phyloP scores from a whole-genome alignment of 1,140 invertebrate genomes.

The Magallana ariakensis region DNA sequence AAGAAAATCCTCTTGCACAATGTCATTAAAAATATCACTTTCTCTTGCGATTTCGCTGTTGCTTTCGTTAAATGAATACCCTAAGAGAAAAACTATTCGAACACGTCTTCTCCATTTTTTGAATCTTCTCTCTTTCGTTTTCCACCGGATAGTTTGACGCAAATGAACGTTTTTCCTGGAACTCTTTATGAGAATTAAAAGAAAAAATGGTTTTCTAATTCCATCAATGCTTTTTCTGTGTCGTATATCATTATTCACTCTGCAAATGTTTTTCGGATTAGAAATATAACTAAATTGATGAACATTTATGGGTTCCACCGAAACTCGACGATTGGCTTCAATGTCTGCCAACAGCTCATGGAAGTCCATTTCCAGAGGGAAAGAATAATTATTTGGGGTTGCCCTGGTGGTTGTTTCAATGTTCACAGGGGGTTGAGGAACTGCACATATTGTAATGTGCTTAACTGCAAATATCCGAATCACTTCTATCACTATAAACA shows the following conservation, averaged over 20 bases:
- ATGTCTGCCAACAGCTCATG: not conserved
- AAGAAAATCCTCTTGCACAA: conserved; percentile 88
- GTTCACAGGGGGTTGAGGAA: not conserved
- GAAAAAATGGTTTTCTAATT: not conserved
- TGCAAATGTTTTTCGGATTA: conserved; percentile 7
- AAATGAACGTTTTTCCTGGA: conserved; percentile 14
- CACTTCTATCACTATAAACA: not conserved
- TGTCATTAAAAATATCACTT: conserved; percentile 82
- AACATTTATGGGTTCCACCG: not conserved
- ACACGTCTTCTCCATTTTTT: conserved; percentile 28
- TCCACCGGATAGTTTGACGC: conserved; percentile 4
- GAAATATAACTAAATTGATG: conserved; percentile 14
- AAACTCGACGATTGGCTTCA: not conserved
- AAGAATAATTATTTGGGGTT: not conserved
- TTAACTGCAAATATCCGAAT: conserved; percentile 9
- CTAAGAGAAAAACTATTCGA: conserved; percentile 34
- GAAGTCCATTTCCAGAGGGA: not conserved
- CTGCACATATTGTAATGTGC: not conserved
- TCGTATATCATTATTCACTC: not conserved
- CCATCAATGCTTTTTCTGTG: not conserved
- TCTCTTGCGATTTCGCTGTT: conserved; percentile 3
- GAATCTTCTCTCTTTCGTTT: not conserved
- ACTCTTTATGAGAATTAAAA: conserved; percentile 8
- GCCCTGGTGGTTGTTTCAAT: not conserved
- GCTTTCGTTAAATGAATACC: conserved; percentile 37